These are phyloP conservation scores for Abscondita cerata DNA, from an alignment of 2,888 invertebrate genomes.

Conservation along the genomic window DNA sequence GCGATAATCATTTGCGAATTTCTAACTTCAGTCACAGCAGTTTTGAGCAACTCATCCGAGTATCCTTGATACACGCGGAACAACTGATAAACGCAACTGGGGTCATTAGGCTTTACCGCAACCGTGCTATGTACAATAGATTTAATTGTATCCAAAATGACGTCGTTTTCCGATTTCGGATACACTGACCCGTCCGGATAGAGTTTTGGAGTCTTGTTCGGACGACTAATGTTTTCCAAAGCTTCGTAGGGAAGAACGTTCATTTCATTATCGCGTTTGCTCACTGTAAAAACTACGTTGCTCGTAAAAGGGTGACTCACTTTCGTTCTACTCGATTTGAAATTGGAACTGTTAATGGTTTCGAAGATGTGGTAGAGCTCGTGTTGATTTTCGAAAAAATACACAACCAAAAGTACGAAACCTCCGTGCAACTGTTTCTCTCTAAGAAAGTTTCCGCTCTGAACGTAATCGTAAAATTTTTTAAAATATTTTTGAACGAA, in stretches of 20 bases:
- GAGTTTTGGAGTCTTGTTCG: slow-evolving; percentile 5
- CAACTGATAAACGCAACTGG: slow-evolving; percentile 70
- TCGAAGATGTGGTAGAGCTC: slow-evolving; percentile 24
- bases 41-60: slow-evolving; percentile 68
- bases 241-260: slow-evolving; percentile 18
- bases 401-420: slow-evolving; percentile 32
- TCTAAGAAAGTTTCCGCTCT: slow-evolving; percentile 7
- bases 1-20: slow-evolving; percentile 67
- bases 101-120: slow-evolving; percentile 67
- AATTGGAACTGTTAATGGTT: slow-evolving; percentile 2
- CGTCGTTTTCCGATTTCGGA: slow-evolving; percentile 55
- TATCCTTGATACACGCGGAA: slow-evolving; percentile 77
- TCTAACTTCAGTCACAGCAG: slow-evolving; percentile 67
- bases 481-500: slow-evolving; percentile 33
- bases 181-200: neutral
- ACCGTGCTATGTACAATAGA: slow-evolving; percentile 72
- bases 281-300: neutral
- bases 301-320: neutral
- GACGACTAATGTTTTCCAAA: neutral
- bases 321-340: neutral
- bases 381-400: slow-evolving; percentile 27
- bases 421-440: slow-evolving; percentile 28
- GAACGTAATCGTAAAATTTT: slow-evolving; percentile 20
- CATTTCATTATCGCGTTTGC: neutral
- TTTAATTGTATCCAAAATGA: slow-evolving; percentile 63